Base-by-base conservation (phyloP, 1,140 invertebrate species). In the Octopus bimaculoides region DNA sequence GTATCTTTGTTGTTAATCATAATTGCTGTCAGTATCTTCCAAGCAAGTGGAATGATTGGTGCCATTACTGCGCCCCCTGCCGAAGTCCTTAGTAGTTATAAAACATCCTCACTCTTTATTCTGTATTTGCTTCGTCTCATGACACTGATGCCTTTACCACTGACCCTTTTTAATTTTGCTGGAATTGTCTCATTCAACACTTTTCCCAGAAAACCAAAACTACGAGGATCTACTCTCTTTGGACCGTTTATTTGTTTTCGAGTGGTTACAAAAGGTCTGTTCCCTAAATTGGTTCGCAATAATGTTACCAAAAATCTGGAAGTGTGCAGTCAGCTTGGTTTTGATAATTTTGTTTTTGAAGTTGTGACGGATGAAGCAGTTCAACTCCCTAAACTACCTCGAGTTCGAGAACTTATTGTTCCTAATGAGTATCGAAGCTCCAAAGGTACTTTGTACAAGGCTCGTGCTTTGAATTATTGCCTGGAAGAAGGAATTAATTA, bases 271-370 rank as follows among this genome's bases (percentile, higher is more conserved):
- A 92, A 97, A 81, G 98, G 98, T 2, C 96, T 98, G 90, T 99
- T 95, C 91, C 96, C 97, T 4, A 94, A 97, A 81, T 90, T 99
- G 76, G 97, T 99, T 0, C 88, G 94, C 87, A 93, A 93, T 73
- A 99, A 98, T 92, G 95, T 99, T 0, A 86, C 87, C 73, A 92
- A 95, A 80, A 99, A 99, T 89, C 93, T 98, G 89, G 94, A 95
- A 83, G 95, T 94, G 75, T 99, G 97, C 87, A 90, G 94, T 77
- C 94, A 96, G 87, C 94, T 95, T 6, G 97, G 97, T 7, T 90
- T 99, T 69, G 96, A 98, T 89, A 98, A 99, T 89, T 99, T 98
- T 87, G 93, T 98, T 80, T 95, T 99, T 84, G 97, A 99, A 92
- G 96, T 99, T 41, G 97, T 99, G 0, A 98, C 96, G 12, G 98